Evolutionary conservation across 2,888 invertebrate genomes (phyloP).

Genomic region (Phengaris arion): DNA sequence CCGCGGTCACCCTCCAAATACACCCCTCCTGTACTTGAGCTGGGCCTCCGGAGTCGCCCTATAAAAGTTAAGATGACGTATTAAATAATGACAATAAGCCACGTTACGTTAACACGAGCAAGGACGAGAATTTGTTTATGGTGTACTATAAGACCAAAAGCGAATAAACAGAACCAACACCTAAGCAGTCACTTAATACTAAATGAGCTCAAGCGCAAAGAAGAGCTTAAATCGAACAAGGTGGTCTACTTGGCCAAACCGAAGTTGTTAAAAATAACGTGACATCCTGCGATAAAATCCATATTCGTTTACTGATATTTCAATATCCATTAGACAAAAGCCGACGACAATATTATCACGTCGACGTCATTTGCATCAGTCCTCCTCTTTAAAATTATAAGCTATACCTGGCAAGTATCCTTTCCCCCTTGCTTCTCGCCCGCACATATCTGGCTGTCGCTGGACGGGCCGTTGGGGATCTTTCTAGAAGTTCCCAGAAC

Average conservation of each 20-base stretch:
- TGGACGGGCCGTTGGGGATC: constrained; percentile 57
- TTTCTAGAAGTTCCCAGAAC: constrained; percentile 59
- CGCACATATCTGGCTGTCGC: constrained; percentile 63
- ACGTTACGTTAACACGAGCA: background rate
- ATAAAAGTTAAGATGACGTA: constrained; percentile 30
- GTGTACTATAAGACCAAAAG: background rate
- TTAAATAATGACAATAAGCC: background rate
- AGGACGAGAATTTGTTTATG: background rate
- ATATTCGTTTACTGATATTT: too few relatives aligned
- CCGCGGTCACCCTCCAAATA: constrained; percentile 62
- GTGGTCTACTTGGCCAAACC: too few relatives aligned
- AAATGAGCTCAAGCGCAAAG: too few relatives aligned
- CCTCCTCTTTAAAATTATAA: too few relatives aligned
- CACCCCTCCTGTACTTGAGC: constrained; percentile 68
- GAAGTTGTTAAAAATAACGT: too few relatives aligned
- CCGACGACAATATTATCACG: too few relatives aligned
- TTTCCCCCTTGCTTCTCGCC: constrained; percentile 59
- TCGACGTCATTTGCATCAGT: too few relatives aligned
- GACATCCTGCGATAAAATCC: too few relatives aligned
- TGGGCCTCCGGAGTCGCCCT: constrained; percentile 74
- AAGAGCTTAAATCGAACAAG: too few relatives aligned
- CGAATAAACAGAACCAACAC: too few relatives aligned
- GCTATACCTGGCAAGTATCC: constrained; percentile 67
- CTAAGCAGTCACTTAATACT: too few relatives aligned
- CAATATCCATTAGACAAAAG: too few relatives aligned